Conservation (phyloP, 2,797 vertebrate species). For the Chiroxiphia lanceolata region DNA sequence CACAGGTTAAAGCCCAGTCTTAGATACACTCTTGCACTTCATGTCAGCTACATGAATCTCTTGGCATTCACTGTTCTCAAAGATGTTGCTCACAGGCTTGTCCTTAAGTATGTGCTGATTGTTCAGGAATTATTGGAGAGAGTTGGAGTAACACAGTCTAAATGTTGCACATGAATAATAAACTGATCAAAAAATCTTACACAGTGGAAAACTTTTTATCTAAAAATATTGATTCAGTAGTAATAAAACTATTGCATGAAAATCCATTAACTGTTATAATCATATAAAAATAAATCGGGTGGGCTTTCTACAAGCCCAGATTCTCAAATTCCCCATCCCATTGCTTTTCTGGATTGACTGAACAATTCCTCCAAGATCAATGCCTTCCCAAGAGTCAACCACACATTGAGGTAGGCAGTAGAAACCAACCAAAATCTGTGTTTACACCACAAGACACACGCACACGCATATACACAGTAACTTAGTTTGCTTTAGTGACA, state of each 20-base stretch:
- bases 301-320: background rate
- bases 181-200: background rate
- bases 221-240: background rate
- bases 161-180: background rate
- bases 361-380: background rate
- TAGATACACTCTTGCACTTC: background rate
- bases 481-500: background rate
- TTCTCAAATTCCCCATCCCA: fast-evolving
- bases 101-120: background rate
- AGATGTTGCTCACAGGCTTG: background rate
- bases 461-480: background rate
- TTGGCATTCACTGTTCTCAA: background rate
- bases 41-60: background rate
- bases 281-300: background rate
- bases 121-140: background rate
- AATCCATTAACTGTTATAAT: background rate
- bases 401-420: background rate
- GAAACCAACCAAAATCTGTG: background rate
- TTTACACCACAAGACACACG: background rate
- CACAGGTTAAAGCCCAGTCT: background rate
- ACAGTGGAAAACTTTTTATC: background rate
- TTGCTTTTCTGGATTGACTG: background rate
- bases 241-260: background rate
- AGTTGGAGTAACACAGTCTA: background rate
- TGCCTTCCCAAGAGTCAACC: background rate